Evolutionary conservation across 1,140 invertebrate species (phyloP).

Genomic region (Babylonia areolata): DNA sequence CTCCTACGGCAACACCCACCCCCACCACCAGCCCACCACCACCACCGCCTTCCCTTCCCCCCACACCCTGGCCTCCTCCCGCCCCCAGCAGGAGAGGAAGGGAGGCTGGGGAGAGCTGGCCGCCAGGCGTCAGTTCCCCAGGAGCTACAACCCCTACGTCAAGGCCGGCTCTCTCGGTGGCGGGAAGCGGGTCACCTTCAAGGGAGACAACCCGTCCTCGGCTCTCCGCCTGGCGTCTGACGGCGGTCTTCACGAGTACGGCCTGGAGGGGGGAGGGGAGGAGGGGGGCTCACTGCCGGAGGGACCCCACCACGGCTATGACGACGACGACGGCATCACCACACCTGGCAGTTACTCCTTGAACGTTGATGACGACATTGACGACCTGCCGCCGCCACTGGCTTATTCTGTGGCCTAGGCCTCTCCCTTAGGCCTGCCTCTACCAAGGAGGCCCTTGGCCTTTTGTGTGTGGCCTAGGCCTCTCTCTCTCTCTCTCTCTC

Average conservation of each 20-base stretch:
- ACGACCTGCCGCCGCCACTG: slow-evolving; percentile 32
- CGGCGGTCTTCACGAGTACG: slow-evolving; percentile 38
- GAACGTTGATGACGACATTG: slow-evolving; percentile 49
- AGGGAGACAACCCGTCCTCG: slow-evolving; percentile 30
- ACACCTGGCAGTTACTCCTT: slow-evolving; percentile 56
- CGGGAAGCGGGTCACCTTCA: slow-evolving; percentile 47
- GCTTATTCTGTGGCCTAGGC: slow-evolving; percentile 9
- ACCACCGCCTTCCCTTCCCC: background rate
- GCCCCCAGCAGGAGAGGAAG: slow-evolving; percentile 21
- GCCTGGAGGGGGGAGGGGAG: background rate
- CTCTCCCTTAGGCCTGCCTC: background rate
- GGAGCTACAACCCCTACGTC: background rate
- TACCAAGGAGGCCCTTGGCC: background rate
- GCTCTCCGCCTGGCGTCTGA: slow-evolving; percentile 34
- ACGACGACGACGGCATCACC: slow-evolving; percentile 53
- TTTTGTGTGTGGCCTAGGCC: no score
- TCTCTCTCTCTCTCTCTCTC: no score
- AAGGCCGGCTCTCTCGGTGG: background rate
- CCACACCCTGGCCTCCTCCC: slow-evolving; percentile 14
- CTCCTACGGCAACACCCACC: background rate
- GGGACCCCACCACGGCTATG: slow-evolving; percentile 29
- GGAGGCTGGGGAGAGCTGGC: background rate
- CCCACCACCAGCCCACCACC: background rate
- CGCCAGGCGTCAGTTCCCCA: background rate
- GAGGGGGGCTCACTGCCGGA: background rate